Percentiles rank a stretch among this genome's conserved stretches.
Conservation (phyloP, 2,113 vertebrate species). For the Passerina amoena region DNA sequence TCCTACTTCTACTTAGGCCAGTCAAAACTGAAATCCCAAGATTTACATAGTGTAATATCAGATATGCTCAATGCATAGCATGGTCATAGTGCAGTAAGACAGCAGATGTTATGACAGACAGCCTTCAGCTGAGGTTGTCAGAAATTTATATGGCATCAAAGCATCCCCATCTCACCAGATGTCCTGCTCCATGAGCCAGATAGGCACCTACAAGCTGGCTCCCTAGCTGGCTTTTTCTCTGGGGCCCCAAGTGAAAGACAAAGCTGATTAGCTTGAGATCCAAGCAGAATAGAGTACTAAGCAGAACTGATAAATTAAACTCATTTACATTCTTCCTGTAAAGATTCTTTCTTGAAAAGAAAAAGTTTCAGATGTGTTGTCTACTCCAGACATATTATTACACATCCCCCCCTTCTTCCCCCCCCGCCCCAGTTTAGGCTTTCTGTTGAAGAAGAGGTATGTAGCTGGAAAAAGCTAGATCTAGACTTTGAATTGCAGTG, state of each 20-base stretch:
- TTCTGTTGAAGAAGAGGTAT: background rate
- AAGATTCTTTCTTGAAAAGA: background rate
- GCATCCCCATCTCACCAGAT: slow-evolving; percentile 1
- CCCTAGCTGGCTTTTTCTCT: background rate
- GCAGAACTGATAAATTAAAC: background rate
- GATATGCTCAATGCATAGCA: background rate
- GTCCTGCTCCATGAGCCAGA: background rate
- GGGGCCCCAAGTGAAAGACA: background rate
- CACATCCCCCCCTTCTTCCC: background rate
- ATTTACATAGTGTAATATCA: background rate
- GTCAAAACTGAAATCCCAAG: background rate
- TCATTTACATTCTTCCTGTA: slow-evolving; percentile 25
- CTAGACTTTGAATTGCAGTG: background rate
- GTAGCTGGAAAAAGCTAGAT: background rate
- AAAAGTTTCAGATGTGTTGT: background rate
- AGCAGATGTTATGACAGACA: slow-evolving; percentile 47
- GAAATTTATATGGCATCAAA: slow-evolving; percentile 50
- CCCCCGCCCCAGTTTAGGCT: background rate
- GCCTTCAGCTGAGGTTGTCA: slow-evolving; percentile 25
- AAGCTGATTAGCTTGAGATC: slow-evolving; percentile 29
- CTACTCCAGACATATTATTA: background rate
- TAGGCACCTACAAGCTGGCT: slow-evolving; percentile 23
- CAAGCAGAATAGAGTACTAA: background rate
- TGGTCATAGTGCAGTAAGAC: background rate
- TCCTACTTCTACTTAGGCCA: background rate